These are phyloP conservation scores for Buceros bicornis DNA, from an alignment of 2,797 vertebrate genomes.

Conservation along the genomic window DNA sequence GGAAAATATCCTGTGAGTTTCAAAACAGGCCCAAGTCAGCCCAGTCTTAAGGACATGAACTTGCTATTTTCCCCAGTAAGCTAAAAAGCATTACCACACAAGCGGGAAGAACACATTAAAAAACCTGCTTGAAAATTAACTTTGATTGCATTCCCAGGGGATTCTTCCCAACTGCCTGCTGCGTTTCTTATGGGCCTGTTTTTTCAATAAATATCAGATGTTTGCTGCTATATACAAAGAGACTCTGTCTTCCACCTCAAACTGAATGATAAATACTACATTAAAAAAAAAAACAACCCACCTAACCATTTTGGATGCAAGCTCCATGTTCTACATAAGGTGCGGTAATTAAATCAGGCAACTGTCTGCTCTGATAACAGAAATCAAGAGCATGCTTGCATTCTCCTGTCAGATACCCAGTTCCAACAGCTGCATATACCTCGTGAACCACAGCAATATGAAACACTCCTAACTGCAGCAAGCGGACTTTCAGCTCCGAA, in stretches of 20 bases:
- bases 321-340: neutral
- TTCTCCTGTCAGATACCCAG: neutral
- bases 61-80: neutral
- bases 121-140: neutral
- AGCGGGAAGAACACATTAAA: neutral
- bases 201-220: neutral
- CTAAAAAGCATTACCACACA: neutral
- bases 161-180: neutral
- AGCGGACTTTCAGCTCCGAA: neutral
- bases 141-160: neutral
- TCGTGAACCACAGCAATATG: rapidly evolving
- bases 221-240: neutral
- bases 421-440: neutral
- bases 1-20: neutral
- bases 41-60: neutral
- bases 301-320: neutral
- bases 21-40: neutral
- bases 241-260: neutral
- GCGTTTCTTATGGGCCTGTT: neutral
- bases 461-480: neutral
- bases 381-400: neutral
- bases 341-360: neutral
- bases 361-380: neutral
- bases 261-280: neutral
- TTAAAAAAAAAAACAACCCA: neutral